Percentiles rank a stretch among this genome's conserved stretches.
Conservation (phyloP, 1,140 invertebrate genomes). For the Drosophila tropicalis region DNA sequence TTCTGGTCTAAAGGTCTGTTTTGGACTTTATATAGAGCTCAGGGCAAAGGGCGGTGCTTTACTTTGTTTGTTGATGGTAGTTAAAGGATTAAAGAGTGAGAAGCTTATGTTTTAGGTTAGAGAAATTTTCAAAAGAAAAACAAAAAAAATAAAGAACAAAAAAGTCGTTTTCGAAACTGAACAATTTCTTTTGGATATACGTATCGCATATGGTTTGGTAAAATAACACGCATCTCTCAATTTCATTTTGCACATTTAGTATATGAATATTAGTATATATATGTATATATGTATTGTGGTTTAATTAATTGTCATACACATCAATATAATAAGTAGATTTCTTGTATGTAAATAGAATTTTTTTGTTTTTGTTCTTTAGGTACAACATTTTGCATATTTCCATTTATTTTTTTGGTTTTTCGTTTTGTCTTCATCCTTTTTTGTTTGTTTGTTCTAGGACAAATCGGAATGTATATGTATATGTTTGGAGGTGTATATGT, state of each 20-base stretch:
- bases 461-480: slow-evolving; percentile 14
- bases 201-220: slow-evolving; percentile 74
- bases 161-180: neutral
- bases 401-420: neutral
- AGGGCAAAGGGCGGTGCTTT: neutral
- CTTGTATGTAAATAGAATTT: slow-evolving; percentile 67
- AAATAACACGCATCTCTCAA: slow-evolving; percentile 59
- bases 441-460: neutral
- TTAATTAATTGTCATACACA: slow-evolving; percentile 81
- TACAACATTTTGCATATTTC: slow-evolving; percentile 65
- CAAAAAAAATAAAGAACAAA: neutral
- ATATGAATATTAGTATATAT: slow-evolving; percentile 16
- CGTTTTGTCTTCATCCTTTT: neutral
- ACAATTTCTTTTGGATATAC: slow-evolving; percentile 6
- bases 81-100: slow-evolving; percentile 4
- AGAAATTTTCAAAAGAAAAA: neutral
- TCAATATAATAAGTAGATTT: slow-evolving; percentile 56
- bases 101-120: slow-evolving; percentile 10
- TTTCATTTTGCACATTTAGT: slow-evolving; percentile 24
- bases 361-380: slow-evolving; percentile 43
- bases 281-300: slow-evolving; percentile 58
- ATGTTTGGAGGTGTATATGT: slow-evolving; percentile 26
- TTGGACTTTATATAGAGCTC: neutral
- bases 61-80: slow-evolving; percentile 1
- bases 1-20: neutral